Percentiles rank a stretch among this genome's conserved stretches.
Evolutionary conservation across 2,113 vertebrate genomes (phyloP).

Genomic region (Thalassoma bifasciatum): DNA sequence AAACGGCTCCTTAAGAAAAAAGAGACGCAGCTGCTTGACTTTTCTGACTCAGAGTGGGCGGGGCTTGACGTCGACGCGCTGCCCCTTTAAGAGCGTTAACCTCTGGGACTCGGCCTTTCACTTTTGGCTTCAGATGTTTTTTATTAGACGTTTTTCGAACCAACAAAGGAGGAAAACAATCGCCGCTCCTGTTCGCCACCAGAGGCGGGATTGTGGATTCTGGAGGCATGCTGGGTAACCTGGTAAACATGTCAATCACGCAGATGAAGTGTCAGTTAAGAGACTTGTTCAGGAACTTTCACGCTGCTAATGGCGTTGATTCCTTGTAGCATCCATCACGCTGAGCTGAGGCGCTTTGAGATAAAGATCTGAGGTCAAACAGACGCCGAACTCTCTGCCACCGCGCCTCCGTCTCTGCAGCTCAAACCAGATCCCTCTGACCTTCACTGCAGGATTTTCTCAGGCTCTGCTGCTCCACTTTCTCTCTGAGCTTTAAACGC

Average conservation of each 20-base stretch:
- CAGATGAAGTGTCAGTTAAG: constrained; percentile 21
- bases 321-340: background rate
- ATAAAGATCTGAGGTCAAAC: constrained; percentile 26
- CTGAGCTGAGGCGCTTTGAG: background rate
- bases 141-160: constrained; percentile 9
- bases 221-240: constrained; percentile 8
- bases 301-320: background rate
- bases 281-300: constrained; percentile 15
- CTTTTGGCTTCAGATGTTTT: constrained; percentile 22
- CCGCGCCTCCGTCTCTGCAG: background rate
- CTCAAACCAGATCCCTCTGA: background rate
- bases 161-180: constrained; percentile 1
- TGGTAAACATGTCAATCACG: constrained; percentile 65
- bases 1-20: constrained; percentile 75
- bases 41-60: constrained; percentile 26
- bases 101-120: background rate
- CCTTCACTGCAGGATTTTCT: background rate
- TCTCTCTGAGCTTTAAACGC: background rate
- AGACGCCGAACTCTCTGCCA: background rate
- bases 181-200: background rate
- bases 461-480: background rate
- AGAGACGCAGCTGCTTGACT: constrained; percentile 37
- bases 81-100: constrained; percentile 39
- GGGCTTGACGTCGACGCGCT: constrained; percentile 4
- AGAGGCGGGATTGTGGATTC: background rate